Base-by-base conservation (phyloP, 1,140 invertebrate genomes). In the Nautilus pompilius region DNA sequence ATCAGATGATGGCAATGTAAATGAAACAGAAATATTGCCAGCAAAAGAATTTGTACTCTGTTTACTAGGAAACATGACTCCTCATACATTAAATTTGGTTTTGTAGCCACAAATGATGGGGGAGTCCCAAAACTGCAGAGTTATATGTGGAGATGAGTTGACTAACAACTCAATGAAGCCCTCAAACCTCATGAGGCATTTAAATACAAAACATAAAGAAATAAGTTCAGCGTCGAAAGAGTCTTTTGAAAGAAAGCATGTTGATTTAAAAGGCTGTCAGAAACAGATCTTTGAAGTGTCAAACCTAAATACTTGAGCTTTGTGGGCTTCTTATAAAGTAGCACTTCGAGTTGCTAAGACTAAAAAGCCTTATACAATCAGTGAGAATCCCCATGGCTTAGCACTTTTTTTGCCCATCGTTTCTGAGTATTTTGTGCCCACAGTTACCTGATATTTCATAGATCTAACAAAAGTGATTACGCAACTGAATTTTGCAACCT, bases 141-240 rank as follows among this genome's bases (percentile, higher is more conserved):
- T 49, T 49, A 49, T 49, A 20, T 49, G 20, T 49, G 48, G 48
- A 49, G 10, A 49, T 49, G 20, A 20, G 48, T 49, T 49, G 48
- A 24, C 5, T 49, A 49, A 49, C 20, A 24, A 49, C 46, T 49
- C 6, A 20, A 49, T 49, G 36, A 49, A 49, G 48, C 48, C 48
- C n/a, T 49, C 2, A 49, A 49, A 49, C 26, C 48, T 49, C 48
- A 13, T 20, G 48, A 8, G 2, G 20, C 48, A 49, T 49, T 22
- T 49, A 22, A 49, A 49, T 49, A 49, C 48, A 49, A 49, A 49
- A 2, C 20, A 49, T 49, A 49, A 49, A 2, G 20, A 2, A 49
- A 49, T 49, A 1, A 49, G 48, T 49, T 49, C 48, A 49, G 26
- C n/a, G 20, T 20, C 48, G 2, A 49, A 13, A 49, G 48, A 49